Evolutionary conservation across 2,888 invertebrate species (phyloP).

Genomic region (Megastigmus dorsalis): DNA sequence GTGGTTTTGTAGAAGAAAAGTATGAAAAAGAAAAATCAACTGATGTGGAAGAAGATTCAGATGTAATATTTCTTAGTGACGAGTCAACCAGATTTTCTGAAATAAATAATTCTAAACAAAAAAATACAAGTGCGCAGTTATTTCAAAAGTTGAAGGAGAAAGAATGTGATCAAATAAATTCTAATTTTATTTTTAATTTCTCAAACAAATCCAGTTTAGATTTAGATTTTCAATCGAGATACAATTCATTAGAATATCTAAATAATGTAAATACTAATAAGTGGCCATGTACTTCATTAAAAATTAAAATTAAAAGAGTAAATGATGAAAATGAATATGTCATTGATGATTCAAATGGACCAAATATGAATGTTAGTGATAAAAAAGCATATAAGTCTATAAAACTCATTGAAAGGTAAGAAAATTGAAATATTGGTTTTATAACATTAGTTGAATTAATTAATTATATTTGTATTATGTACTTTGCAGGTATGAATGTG

Average conservation of each 20-base stretch:
- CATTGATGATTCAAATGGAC: conserved; percentile 29
- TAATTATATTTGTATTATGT: conserved; percentile 32
- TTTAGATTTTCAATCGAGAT: conserved; percentile 28
- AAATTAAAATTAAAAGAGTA: conserved; percentile 49
- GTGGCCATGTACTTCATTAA: conserved; percentile 17
- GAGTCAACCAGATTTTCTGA: background rate
- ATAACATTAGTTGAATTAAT: conserved; percentile 11
- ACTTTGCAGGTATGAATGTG: conserved; percentile 50
- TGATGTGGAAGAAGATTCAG: background rate
- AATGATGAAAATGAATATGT: conserved; percentile 43
- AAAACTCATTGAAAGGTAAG: conserved; percentile 44
- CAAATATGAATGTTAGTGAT: background rate
- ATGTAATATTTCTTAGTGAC: background rate
- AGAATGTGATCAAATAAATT: background rate
- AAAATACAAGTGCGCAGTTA: too few relatives aligned
- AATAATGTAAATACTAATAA: background rate
- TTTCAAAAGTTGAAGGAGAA: background rate
- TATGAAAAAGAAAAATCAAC: background rate
- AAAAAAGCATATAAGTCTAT: conserved; percentile 13
- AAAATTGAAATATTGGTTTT: too few relatives aligned
- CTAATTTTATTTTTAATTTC: conserved; percentile 28
- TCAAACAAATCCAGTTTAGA: conserved; percentile 33
- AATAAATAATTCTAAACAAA: background rate
- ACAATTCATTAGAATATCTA: conserved; percentile 3
- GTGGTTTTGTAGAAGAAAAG: conserved; percentile 43